Conservation (phyloP, 2,888 invertebrate genomes). For the Epinotia demarniana region DNA sequence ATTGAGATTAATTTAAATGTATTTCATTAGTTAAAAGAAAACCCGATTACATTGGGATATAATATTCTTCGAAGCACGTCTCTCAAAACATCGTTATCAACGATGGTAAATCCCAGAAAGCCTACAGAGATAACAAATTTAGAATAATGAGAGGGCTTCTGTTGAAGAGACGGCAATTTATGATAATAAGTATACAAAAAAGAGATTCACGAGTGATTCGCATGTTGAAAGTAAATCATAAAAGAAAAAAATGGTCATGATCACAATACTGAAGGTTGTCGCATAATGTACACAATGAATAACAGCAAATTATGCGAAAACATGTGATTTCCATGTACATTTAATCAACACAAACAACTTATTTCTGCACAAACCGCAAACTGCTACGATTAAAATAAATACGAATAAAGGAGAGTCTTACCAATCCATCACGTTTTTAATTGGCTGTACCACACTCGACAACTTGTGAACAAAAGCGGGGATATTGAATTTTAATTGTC, state of each 20-base stretch:
- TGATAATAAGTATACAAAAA: constrained; percentile 47
- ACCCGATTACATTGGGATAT: neutral
- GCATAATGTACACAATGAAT: constrained; percentile 32
- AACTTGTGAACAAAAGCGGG: constrained; percentile 16
- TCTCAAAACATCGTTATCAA: constrained; percentile 37
- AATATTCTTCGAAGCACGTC: constrained; percentile 6
- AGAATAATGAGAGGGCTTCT: constrained; percentile 42
- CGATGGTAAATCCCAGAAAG: constrained; percentile 35
- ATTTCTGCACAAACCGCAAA: constrained; percentile 19
- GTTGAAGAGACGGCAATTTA: constrained; percentile 47
- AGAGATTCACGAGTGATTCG: constrained; percentile 53
- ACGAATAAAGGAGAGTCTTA: constrained; percentile 33
- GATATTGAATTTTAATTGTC: constrained; percentile 35
- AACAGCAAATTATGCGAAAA: constrained; percentile 2
- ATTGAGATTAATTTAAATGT: neutral
- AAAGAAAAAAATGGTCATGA: constrained; percentile 52
- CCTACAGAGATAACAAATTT: constrained; percentile 40
- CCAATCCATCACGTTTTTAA: constrained; percentile 32
- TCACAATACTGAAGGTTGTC: constrained; percentile 4
- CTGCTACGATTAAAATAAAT: neutral
- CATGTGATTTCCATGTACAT: constrained; percentile 7
- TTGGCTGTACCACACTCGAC: constrained; percentile 23
- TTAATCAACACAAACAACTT: constrained; percentile 24
- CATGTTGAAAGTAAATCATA: constrained; percentile 56
- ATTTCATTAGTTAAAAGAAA: neutral